Evolutionary conservation across 35 echinoderm and acorn worm species (phyloP).

Genomic region (Apostichopus japonicus): DNA sequence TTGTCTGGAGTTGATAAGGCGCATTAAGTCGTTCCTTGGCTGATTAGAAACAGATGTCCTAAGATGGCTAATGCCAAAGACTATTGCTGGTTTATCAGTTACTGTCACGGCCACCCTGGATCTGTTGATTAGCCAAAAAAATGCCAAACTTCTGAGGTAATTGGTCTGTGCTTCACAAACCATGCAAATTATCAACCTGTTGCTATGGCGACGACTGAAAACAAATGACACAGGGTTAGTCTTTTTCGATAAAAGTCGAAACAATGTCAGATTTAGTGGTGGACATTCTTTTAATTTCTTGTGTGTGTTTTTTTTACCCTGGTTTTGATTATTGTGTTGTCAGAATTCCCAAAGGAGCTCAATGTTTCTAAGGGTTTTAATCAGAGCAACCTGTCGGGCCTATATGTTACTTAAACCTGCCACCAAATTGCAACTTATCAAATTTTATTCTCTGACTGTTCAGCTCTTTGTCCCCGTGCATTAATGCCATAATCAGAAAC

Average conservation of each 20-base stretch:
- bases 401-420: conserved; percentile 13
- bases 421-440: conserved; percentile 2
- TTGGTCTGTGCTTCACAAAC: conserved; percentile 60
- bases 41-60: conserved; percentile 63
- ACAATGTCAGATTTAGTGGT: conserved; percentile 49
- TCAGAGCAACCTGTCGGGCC: conserved; percentile 31
- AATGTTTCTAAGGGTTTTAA: conserved; percentile 36
- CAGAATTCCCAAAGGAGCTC: not conserved
- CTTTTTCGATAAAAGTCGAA: conserved; percentile 21
- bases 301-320: not conserved
- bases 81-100: conserved; percentile 50
- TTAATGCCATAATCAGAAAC: conserved; percentile 52
- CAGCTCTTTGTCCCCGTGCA: conserved; percentile 26
- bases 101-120: conserved; percentile 47
- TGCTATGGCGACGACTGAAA: conserved; percentile 44
- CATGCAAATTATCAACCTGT: conserved; percentile 56
- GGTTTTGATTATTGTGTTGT: conserved; percentile 3
- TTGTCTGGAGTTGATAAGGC: conserved; percentile 61
- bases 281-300: conserved; percentile 32
- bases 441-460: conserved; percentile 26
- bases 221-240: conserved; percentile 26
- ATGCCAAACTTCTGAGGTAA: conserved; percentile 51
- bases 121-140: conserved; percentile 55
- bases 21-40: conserved; percentile 51
- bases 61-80: conserved; percentile 58